These are phyloP conservation scores for Drosophila lini DNA, from an alignment of 1,140 invertebrate genomes.

Conservation along the genomic window DNA sequence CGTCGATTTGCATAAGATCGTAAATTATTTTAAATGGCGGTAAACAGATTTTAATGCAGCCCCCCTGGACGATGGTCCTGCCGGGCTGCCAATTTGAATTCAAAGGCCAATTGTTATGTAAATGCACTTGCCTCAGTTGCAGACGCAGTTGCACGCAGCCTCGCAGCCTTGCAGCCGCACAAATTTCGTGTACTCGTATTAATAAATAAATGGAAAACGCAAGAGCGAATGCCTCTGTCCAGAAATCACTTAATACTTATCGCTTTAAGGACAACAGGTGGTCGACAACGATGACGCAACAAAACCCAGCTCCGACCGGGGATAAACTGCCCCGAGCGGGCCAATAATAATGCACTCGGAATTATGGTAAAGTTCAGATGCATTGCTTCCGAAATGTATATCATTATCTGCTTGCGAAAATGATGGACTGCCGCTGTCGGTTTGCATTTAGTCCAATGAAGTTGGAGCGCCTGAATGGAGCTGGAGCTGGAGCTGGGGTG, in stretches of 20 bases:
- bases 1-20: slow-evolving; percentile 60
- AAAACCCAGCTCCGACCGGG: slow-evolving; percentile 10
- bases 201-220: slow-evolving; percentile 56
- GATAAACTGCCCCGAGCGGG: slow-evolving; percentile 28
- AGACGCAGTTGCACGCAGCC: slow-evolving; percentile 51
- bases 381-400: slow-evolving; percentile 81
- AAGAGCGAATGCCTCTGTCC: slow-evolving; percentile 22
- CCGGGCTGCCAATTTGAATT: slow-evolving; percentile 62
- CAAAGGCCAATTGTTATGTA: slow-evolving; percentile 79
- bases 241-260: slow-evolving; percentile 71
- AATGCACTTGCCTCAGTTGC: slow-evolving; percentile 60
- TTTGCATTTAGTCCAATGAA: slow-evolving; percentile 48
- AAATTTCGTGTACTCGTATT: slow-evolving; percentile 33
- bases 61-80: background rate
- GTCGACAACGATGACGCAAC: slow-evolving; percentile 48
- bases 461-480: slow-evolving; percentile 24
- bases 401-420: slow-evolving; percentile 74
- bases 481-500: background rate
- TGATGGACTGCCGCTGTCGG: slow-evolving; percentile 71
- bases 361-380: slow-evolving; percentile 78
- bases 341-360: slow-evolving; percentile 74
- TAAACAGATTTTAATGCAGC: slow-evolving; percentile 60
- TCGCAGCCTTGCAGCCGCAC: background rate
- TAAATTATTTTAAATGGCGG: slow-evolving; percentile 72
- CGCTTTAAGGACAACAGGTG: slow-evolving; percentile 81